phyloP scores from a whole-genome alignment of 2,888 invertebrate species.

The Chymomyza procnemis region DNA sequence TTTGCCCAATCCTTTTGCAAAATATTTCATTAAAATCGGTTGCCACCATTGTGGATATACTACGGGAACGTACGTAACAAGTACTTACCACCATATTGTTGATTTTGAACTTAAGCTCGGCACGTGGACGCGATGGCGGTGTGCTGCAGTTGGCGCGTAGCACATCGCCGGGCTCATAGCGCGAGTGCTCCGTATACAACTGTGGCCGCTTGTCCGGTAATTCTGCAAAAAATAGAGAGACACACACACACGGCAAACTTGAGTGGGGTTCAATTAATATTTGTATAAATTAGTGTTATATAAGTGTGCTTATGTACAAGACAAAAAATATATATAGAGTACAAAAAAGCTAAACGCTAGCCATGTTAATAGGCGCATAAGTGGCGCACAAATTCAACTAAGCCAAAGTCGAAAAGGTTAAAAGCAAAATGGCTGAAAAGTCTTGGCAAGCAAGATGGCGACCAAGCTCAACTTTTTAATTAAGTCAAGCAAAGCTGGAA shows the following conservation, averaged over 20 bases:
- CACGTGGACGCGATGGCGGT: conserved; percentile 86
- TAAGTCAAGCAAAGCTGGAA: conserved; percentile 57
- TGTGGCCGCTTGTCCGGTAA: conserved; percentile 84
- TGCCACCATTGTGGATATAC: conserved; percentile 5
- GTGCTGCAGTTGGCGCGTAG: conserved; percentile 89
- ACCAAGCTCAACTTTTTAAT: conserved; percentile 66
- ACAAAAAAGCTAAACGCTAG: background rate
- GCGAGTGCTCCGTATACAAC: conserved; percentile 85
- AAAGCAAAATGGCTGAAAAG: background rate
- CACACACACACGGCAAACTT: background rate
- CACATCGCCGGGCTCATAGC: conserved; percentile 87
- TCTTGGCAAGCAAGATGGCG: background rate
- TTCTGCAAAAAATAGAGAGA: conserved; percentile 80
- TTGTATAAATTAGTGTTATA: conserved; percentile 1
- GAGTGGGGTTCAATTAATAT: background rate
- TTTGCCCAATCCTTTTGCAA: background rate
- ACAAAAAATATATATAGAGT: background rate
- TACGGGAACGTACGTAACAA: background rate
- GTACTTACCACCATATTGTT: conserved; percentile 88
- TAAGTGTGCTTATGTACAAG: background rate
- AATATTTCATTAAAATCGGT: conserved; percentile 20
- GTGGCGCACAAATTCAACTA: conserved; percentile 17
- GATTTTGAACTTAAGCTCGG: conserved; percentile 86
- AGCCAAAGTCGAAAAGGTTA: conserved; percentile 15
- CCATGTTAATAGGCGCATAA: conserved; percentile 37